These are phyloP conservation scores for Trochalopteron elliotii DNA, from an alignment of 2,113 vertebrate genomes.

Conservation along the genomic window DNA sequence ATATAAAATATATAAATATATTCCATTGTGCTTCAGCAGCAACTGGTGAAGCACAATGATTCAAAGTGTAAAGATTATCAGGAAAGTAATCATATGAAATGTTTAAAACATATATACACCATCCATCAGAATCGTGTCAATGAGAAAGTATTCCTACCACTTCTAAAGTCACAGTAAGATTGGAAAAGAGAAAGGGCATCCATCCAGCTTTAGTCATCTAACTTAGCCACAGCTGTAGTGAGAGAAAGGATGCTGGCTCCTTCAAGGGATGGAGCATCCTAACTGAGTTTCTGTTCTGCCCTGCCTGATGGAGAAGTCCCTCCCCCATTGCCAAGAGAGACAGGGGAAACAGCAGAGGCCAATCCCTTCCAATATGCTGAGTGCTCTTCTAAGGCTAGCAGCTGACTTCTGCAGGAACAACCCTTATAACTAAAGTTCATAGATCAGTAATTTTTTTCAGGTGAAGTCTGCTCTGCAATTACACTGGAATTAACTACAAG, in stretches of 20 bases:
- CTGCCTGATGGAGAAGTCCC: neutral
- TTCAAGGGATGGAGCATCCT: neutral
- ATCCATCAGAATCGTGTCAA: neutral
- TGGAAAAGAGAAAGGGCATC: neutral
- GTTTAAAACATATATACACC: neutral
- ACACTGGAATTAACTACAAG: neutral
- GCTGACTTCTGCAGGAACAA: neutral
- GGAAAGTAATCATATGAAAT: neutral
- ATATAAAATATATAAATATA: neutral
- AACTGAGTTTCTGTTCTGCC: neutral
- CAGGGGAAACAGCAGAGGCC: neutral
- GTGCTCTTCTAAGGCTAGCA: neutral
- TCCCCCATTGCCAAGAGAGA: neutral
- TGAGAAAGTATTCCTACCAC: neutral
- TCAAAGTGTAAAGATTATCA: neutral
- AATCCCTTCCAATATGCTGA: neutral
- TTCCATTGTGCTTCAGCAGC: neutral
- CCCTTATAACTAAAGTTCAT: neutral
- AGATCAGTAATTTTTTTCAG: neutral
- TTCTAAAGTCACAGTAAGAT: neutral
- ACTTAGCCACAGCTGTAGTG: neutral
- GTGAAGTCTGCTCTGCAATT: neutral
- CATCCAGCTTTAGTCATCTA: neutral
- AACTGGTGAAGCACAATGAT: neutral
- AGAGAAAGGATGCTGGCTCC: neutral